phyloP scores from a whole-genome alignment of 2,888 invertebrate species.

The Ariolimax columbianus region DNA sequence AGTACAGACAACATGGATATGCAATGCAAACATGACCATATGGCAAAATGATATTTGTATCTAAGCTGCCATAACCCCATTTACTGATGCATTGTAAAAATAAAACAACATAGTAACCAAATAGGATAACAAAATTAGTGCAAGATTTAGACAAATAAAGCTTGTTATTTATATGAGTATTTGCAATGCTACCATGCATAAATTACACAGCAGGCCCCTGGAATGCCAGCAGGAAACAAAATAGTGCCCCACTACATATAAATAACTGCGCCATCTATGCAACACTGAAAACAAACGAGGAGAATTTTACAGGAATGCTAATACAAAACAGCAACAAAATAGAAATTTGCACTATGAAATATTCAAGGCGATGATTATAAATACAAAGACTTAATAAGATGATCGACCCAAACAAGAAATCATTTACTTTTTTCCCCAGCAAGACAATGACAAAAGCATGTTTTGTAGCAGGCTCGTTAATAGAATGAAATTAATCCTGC shows the following conservation, averaged over 20 bases:
- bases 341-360: not conserved
- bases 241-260: not conserved
- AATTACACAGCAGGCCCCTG: not conserved
- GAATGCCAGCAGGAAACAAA: not conserved
- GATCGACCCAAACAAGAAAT: too few species aligned
- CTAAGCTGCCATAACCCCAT: not conserved
- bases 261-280: not conserved
- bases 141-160: slow-evolving; percentile 29
- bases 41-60: not conserved
- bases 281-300: not conserved
- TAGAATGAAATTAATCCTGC: not conserved
- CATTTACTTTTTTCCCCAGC: too few species aligned
- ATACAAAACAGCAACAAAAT: not conserved
- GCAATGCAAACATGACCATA: not conserved
- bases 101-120: too few species aligned
- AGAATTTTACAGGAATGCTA: not conserved
- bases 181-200: slow-evolving; percentile 26
- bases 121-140: slow-evolving; percentile 23
- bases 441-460: too few species aligned
- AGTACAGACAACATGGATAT: not conserved
- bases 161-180: slow-evolving; percentile 8
- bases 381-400: too few species aligned
- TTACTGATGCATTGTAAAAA: not conserved
- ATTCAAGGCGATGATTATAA: not conserved
- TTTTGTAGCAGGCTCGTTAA: not conserved